Conservation (phyloP, 2,113 vertebrate genomes). For the Chaetura pelagica region DNA sequence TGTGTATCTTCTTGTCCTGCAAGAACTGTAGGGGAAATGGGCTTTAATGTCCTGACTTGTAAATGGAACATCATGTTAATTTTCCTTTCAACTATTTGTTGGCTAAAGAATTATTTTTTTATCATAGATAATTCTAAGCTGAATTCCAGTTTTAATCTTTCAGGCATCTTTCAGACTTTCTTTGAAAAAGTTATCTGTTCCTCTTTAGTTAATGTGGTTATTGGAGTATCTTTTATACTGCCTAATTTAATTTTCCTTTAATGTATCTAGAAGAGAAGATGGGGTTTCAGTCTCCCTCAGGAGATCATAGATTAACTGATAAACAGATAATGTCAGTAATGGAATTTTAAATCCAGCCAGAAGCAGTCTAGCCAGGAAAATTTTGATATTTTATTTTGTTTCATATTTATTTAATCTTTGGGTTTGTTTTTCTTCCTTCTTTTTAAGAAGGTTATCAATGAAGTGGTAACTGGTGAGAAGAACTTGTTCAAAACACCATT, state of each 20-base stretch:
- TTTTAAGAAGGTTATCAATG: constrained; percentile 43
- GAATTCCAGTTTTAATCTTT: constrained; percentile 33
- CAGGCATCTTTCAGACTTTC: background rate
- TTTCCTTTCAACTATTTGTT: background rate
- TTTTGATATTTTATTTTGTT: constrained; percentile 13
- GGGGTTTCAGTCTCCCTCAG: constrained; percentile 12
- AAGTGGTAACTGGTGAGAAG: background rate
- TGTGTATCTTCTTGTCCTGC: background rate
- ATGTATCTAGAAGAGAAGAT: constrained; percentile 27
- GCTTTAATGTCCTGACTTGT: background rate
- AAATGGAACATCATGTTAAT: background rate
- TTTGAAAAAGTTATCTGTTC: background rate
- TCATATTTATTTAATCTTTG: constrained; percentile 39
- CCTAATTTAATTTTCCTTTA: background rate
- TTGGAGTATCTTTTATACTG: background rate
- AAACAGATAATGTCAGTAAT: constrained; percentile 58
- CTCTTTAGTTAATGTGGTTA: constrained; percentile 7
- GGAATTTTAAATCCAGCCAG: constrained; percentile 61
- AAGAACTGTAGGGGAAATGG: background rate
- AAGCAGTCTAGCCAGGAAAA: constrained; percentile 5
- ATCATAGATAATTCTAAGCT: background rate
- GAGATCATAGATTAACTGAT: constrained; percentile 54
- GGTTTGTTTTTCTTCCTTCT: constrained; percentile 29
- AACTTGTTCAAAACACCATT: background rate
- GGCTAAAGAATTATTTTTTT: constrained; percentile 1